phyloP scores from a whole-genome alignment of 1,140 invertebrate genomes.

The Scaptomyza pallida region DNA sequence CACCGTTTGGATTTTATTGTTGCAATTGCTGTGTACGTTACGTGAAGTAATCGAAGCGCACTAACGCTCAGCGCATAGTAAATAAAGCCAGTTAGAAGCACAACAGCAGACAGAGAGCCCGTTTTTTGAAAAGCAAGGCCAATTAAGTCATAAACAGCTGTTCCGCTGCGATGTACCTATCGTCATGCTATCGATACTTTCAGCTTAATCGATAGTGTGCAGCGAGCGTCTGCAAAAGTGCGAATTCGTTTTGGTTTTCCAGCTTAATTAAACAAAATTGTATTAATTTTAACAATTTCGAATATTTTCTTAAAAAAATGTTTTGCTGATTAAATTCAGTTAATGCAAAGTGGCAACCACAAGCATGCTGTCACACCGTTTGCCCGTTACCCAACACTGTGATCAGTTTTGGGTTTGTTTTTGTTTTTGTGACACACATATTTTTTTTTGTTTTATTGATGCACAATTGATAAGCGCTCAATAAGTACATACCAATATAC shows the following conservation, averaged over 20 bases:
- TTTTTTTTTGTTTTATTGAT: conserved; percentile 49
- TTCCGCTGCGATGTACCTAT: not conserved
- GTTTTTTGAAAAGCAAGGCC: conserved; percentile 44
- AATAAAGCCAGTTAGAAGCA: conserved; percentile 24
- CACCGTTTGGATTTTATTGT: conserved; percentile 2
- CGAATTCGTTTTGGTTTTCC: no score
- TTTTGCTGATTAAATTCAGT: no score
- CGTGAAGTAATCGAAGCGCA: conserved; percentile 42
- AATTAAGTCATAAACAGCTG: conserved; percentile 42
- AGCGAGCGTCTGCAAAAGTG: no score
- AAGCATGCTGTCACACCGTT: not conserved
- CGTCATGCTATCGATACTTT: not conserved
- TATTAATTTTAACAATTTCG: no score
- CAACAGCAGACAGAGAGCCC: conserved; percentile 23
- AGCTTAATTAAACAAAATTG: no score
- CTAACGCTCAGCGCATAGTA: conserved; percentile 37
- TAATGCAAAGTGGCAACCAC: not conserved
- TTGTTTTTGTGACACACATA: conserved; percentile 35
- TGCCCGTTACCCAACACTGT: conserved; percentile 31
- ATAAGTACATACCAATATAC: conserved; percentile 22
- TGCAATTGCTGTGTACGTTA: conserved; percentile 5
- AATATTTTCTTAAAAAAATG: no score
- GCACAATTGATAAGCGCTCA: conserved; percentile 43
- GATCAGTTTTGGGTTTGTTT: conserved; percentile 40
- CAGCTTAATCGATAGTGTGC: conserved; percentile 5